Base-by-base conservation (phyloP, 2,113 vertebrate species). In the Lampris megalopsis region DNA sequence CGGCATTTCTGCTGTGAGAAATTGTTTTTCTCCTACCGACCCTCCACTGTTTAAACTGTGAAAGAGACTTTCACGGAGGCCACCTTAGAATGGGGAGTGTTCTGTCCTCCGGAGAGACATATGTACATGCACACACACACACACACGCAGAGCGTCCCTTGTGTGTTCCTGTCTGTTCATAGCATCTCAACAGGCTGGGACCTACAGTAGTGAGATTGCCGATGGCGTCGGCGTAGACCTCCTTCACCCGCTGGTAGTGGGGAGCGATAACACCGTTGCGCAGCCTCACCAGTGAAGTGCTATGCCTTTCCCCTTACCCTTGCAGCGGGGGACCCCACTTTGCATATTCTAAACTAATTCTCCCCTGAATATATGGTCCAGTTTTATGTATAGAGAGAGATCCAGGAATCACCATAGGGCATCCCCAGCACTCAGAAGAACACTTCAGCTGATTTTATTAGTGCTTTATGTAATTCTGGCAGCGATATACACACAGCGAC, bases 281-380 rank as follows among this genome's bases (percentile, higher is more conserved):
- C 68, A 42, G 75, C 66, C 10, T 49, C 53, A 61, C 77, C 60
- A 43, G 71, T 68, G 74, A 72, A 79, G 80, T 77, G 90, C 91
- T 93, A 88, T 54, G 94, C 93, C 68, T 40, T 71, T 93, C 89
- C 90, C 68, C 76, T 64, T 61, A 47, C 65, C 81, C 74, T 87
- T 42, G 49, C 94, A 95, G 90, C 92, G 81, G 87, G 87, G 90
- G 94, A 94, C 92, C 89, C 59, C 75, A 92, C 94, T 97, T 96
- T 96, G 96, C 96, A 96, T 96, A 96, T 96, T 97, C 96, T 95
- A 95, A 83, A 92, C 93, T 95, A 96, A 96, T 96, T 95, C 91
- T 88, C 89, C 86, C 84, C 88, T 94, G 94, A 89, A 96, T 89
- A 95, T 95, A 95, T 94, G 92, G 94, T 93, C 95, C 94, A 88